phyloP scores from a whole-genome alignment of 2,888 invertebrate genomes.

The Neocrepidodera transversa region DNA sequence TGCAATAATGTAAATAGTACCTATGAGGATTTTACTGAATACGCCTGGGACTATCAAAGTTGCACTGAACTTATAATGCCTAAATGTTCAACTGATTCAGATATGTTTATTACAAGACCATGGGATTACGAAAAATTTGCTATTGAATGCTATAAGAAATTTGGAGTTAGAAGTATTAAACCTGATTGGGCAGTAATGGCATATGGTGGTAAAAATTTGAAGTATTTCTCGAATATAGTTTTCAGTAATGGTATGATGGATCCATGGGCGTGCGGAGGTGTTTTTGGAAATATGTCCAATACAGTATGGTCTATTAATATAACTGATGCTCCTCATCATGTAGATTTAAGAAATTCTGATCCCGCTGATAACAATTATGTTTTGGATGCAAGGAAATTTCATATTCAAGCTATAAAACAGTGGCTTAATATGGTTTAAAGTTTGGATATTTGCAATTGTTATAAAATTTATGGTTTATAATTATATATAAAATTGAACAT shows the following conservation, averaged over 20 bases:
- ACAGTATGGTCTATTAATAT: slow-evolving; percentile 75
- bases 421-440: too few relatives aligned
- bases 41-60: slow-evolving; percentile 86
- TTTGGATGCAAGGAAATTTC: too few relatives aligned
- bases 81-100: too few relatives aligned
- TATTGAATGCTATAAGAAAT: slow-evolving; percentile 70
- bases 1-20: slow-evolving; percentile 73
- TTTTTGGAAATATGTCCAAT: slow-evolving; percentile 71
- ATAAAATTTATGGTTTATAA: too few relatives aligned
- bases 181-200: too few relatives aligned
- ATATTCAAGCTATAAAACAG: too few relatives aligned
- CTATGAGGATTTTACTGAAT: slow-evolving; percentile 68
- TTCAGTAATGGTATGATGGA: slow-evolving; percentile 87
- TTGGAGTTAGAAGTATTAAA: slow-evolving; percentile 68
- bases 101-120: too few relatives aligned
- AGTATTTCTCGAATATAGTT: slow-evolving; percentile 72
- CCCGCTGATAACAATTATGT: too few relatives aligned
- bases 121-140: slow-evolving; percentile 78
- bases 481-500: too few relatives aligned
- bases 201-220: slow-evolving; percentile 82
- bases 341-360: slow-evolving; percentile 77
- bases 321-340: slow-evolving; percentile 84
- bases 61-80: slow-evolving; percentile 99
- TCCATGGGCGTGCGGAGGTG: slow-evolving; percentile 88
- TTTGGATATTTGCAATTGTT: too few relatives aligned